Conservation (phyloP, 2,888 invertebrate genomes). For the Philhelius pedissequus region DNA sequence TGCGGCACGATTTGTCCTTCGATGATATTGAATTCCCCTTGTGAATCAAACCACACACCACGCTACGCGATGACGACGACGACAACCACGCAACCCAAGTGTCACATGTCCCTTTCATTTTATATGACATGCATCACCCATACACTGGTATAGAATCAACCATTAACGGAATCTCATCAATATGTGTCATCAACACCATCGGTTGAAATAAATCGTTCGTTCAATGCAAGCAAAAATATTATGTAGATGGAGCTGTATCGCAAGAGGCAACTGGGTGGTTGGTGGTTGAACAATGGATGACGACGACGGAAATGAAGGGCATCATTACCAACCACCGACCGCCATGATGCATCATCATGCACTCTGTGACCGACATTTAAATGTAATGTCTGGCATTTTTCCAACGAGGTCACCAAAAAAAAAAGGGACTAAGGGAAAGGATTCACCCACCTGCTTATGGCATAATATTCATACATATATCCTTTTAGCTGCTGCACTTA, state of each 20-base stretch:
- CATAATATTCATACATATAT: too few relatives aligned
- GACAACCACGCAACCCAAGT: conserved; percentile 13
- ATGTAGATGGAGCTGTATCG: background rate
- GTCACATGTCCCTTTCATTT: conserved; percentile 36
- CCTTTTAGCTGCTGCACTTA: conserved; percentile 20
- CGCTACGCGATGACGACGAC: background rate
- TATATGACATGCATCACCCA: conserved; percentile 5
- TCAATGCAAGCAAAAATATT: background rate
- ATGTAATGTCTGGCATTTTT: conserved; percentile 60
- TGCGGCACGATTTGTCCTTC: conserved; percentile 57
- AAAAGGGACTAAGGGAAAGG: background rate
- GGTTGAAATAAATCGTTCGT: conserved; percentile 26
- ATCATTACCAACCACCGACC: background rate
- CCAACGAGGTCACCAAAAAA: conserved; percentile 54
- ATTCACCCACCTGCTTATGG: too few relatives aligned
- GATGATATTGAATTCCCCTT: conserved; percentile 47
- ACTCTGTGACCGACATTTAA: conserved; percentile 64
- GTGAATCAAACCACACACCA: conserved; percentile 40
- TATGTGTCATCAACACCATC: conserved; percentile 47
- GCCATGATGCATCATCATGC: conserved; percentile 29
- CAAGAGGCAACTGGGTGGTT: too few relatives aligned
- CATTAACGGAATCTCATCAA: conserved; percentile 5
- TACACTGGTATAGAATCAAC: background rate
- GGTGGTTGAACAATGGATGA: background rate
- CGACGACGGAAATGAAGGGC: conserved; percentile 31